phyloP scores from a whole-genome alignment of 2,888 invertebrate species.

The Digitonthophagus gazella region DNA sequence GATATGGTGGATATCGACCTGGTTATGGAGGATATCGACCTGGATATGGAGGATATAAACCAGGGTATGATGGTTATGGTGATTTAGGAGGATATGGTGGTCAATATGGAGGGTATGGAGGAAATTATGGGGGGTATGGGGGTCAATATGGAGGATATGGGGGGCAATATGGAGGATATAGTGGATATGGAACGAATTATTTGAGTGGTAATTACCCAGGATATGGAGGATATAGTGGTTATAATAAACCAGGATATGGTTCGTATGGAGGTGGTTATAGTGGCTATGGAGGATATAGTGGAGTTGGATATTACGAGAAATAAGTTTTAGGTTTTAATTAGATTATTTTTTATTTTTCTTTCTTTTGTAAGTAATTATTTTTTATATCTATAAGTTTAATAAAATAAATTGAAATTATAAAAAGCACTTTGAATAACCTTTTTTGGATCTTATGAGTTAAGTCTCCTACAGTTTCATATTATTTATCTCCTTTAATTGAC shows the following conservation, averaged over 20 bases:
- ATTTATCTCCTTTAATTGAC: no score
- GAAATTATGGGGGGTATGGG: slow-evolving; percentile 24
- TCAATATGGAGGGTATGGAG: slow-evolving; percentile 21
- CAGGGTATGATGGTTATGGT: slow-evolving; percentile 21
- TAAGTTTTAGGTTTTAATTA: no score
- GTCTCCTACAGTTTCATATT: no score
- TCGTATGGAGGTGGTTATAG: slow-evolving; percentile 22
- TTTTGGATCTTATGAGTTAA: no score
- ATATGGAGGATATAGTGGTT: slow-evolving; percentile 26
- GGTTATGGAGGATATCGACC: slow-evolving; percentile 20
- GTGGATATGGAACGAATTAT: slow-evolving; percentile 21
- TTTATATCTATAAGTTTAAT: no score
- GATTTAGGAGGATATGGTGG: slow-evolving; percentile 27
- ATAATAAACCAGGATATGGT: slow-evolving; percentile 20
- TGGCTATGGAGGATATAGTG: slow-evolving; percentile 24
- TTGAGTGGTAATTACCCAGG: slow-evolving; percentile 20
- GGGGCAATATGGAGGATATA: slow-evolving; percentile 17
- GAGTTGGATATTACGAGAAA: slow-evolving; percentile 11
- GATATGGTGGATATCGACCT: slow-evolving; percentile 21
- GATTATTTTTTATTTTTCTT: no score
- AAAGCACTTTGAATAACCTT: no score
- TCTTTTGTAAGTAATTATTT: no score
- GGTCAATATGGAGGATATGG: slow-evolving; percentile 9
- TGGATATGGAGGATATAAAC: slow-evolving; percentile 21
- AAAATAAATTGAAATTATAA: no score